Conservation (phyloP, 2,888 invertebrate genomes). For the Ptychoptera albimana region DNA sequence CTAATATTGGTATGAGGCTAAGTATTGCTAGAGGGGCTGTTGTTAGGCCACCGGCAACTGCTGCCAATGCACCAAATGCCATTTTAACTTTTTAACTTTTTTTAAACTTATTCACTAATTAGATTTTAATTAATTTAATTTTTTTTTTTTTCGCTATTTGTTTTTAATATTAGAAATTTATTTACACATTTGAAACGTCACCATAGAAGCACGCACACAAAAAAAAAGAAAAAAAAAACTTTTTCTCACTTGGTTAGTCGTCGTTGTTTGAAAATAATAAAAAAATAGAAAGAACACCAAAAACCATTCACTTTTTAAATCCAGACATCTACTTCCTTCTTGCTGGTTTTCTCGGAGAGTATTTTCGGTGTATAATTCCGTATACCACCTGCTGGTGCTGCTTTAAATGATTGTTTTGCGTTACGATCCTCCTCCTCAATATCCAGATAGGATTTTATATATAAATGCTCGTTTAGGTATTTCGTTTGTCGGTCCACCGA, state of each 20-base stretch:
- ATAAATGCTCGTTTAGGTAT: conserved; percentile 37
- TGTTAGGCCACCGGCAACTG: conserved; percentile 36
- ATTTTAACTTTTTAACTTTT: conserved; percentile 19
- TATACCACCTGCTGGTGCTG: conserved; percentile 44
- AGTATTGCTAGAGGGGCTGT: conserved; percentile 47
- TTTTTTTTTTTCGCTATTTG: too few relatives aligned
- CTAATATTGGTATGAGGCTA: conserved; percentile 64
- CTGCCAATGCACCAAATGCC: conserved; percentile 32
- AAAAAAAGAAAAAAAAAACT: too few relatives aligned
- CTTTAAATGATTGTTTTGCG: conserved; percentile 30
- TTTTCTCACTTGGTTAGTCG: too few relatives aligned
- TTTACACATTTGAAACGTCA: too few relatives aligned
- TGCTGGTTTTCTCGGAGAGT: conserved; percentile 31
- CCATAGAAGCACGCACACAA: too few relatives aligned
- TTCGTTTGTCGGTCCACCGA: conserved; percentile 27
- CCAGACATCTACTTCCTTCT: conserved; percentile 42
- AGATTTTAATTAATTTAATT: neutral
- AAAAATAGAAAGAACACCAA: too few relatives aligned
- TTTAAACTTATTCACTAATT: neutral
- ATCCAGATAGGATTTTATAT: conserved; percentile 37
- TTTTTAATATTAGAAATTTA: neutral
- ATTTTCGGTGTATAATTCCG: conserved; percentile 59
- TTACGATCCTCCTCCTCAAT: conserved; percentile 34
- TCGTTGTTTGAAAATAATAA: too few relatives aligned
- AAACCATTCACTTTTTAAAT: conserved; percentile 30